A percentile compares a stretch with the other conserved stretches of the same genome.
Evolutionary conservation across 2,113 vertebrate genomes (phyloP).

Genomic region (Cyprinodon brontotheroides): DNA sequence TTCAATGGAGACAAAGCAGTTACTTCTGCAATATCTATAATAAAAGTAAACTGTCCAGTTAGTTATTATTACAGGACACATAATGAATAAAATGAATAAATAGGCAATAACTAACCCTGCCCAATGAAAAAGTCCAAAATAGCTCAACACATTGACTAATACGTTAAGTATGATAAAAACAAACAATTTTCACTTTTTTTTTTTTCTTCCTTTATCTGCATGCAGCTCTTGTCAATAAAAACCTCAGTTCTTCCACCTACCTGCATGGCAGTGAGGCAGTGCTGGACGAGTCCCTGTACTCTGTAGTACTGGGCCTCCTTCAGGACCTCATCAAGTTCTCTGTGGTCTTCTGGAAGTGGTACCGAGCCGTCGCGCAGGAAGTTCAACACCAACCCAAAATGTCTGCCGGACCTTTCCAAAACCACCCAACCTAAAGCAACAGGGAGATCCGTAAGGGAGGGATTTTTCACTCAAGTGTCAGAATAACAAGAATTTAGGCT

Average conservation of each 20-base stretch:
- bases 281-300: constrained; percentile 87
- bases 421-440: constrained; percentile 84
- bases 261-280: constrained; percentile 86
- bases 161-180: no score
- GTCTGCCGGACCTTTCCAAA: constrained; percentile 86
- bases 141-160: no score
- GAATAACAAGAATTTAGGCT: background rate
- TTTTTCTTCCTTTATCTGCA: no score
- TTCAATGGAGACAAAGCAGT: no score
- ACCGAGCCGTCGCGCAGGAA: constrained; percentile 88
- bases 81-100: no score
- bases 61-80: no score
- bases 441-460: constrained; percentile 5
- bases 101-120: no score
- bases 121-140: no score
- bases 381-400: constrained; percentile 88
- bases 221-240: background rate
- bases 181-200: no score
- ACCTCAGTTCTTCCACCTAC: constrained; percentile 52
- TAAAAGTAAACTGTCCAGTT: no score
- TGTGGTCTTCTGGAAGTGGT: constrained; percentile 84
- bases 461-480: background rate
- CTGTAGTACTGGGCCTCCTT: constrained; percentile 87
- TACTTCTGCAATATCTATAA: no score
- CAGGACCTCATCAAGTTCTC: constrained; percentile 86